Percentiles rank a stretch among this genome's conserved stretches.
phyloP scores from a whole-genome alignment of 2,113 vertebrate genomes.

The Heteronetta atricapilla region DNA sequence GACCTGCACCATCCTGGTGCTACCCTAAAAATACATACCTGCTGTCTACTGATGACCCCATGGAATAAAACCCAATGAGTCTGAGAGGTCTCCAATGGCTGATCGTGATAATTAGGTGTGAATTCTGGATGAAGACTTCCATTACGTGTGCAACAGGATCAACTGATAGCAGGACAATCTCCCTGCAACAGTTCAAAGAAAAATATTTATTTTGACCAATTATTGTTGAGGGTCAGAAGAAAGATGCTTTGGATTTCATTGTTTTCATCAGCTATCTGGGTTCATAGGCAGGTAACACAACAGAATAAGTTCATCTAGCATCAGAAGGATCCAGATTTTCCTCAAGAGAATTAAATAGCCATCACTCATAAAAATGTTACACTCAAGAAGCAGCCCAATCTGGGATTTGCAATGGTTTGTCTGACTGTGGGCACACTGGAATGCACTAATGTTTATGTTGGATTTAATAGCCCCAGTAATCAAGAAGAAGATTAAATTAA shows the following conservation, averaged over 20 bases:
- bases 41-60: not conserved
- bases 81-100: not conserved
- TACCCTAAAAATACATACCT: not conserved
- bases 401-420: not conserved
- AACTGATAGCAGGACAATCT: not conserved
- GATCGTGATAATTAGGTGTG: not conserved
- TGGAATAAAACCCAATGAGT: not conserved
- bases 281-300: not conserved
- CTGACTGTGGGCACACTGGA: not conserved
- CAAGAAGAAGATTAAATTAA: not conserved
- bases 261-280: not conserved
- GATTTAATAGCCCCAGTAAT: not conserved
- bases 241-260: not conserved
- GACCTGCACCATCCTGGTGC: fast-evolving
- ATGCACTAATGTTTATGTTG: not conserved
- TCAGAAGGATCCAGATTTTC: not conserved
- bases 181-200: not conserved
- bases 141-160: not conserved
- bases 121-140: not conserved
- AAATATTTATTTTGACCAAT: not conserved
- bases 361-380: not conserved
- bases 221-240: not conserved
- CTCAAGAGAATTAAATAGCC: not conserved
- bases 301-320: not conserved
- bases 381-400: not conserved